phyloP scores from a whole-genome alignment of 2,888 invertebrate species.

The Syrphus vitripennis region DNA sequence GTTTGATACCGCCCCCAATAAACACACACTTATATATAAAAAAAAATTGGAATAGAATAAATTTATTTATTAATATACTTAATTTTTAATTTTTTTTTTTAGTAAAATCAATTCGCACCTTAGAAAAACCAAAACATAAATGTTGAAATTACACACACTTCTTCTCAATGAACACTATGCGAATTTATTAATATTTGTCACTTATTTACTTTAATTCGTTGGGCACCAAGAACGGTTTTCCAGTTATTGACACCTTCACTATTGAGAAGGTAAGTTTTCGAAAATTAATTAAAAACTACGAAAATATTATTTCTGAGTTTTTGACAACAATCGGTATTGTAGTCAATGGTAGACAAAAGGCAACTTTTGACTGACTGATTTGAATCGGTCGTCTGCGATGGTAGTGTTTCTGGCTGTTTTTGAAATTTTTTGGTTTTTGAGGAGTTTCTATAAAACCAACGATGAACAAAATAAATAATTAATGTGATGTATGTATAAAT shows the following conservation, averaged over 20 bases:
- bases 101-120: conserved; percentile 57
- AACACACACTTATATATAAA: background rate
- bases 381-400: conserved; percentile 58
- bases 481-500: background rate
- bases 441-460: conserved; percentile 63
- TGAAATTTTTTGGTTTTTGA: conserved; percentile 44
- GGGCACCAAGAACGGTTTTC: conserved; percentile 24
- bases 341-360: conserved; percentile 61
- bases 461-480: conserved; percentile 31
- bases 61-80: conserved; percentile 21
- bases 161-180: background rate
- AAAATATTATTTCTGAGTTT: background rate
- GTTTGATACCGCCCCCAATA: conserved; percentile 21
- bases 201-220: conserved; percentile 36
- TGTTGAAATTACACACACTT: background rate
- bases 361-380: conserved; percentile 69
- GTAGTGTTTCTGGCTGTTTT: conserved; percentile 51
- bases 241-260: conserved; percentile 49
- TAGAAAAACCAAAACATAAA: background rate
- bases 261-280: background rate
- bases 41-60: background rate
- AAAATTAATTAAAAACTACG: background rate
- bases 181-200: background rate
- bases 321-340: conserved; percentile 53
- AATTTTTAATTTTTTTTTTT: conserved; percentile 35